Conservation (phyloP, 2,113 vertebrate genomes). For the Mesocricetus auratus region DNA sequence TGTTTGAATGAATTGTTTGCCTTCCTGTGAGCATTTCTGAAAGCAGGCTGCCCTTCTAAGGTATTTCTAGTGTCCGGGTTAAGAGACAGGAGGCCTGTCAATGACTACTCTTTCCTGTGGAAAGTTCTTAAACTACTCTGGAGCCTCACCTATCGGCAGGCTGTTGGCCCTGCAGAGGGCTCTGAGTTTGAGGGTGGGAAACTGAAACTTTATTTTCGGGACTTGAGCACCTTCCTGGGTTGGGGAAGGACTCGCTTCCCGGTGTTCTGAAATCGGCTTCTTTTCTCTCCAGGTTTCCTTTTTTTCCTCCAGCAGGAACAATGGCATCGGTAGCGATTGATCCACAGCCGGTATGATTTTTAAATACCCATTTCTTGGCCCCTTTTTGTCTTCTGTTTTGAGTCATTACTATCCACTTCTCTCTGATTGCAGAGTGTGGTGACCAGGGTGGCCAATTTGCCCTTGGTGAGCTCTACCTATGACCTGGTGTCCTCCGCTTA, state of each 20-base stretch:
- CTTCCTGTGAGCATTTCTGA: neutral
- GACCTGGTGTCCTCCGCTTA: slow-evolving; percentile 89
- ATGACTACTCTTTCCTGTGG: neutral
- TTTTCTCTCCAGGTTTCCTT: slow-evolving; percentile 69
- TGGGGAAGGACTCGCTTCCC: neutral
- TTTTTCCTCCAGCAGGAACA: slow-evolving; percentile 66
- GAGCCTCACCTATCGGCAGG: neutral
- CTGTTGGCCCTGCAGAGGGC: neutral
- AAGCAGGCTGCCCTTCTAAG: neutral
- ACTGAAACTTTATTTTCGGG: neutral
- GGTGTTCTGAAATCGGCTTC: slow-evolving; percentile 48
- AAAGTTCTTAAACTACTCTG: neutral
- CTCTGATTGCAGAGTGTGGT: slow-evolving; percentile 86
- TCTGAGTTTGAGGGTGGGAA: neutral
- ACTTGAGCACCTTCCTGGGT: neutral
- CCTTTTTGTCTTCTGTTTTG: neutral
- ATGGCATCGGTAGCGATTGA: slow-evolving; percentile 84
- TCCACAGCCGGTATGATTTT: slow-evolving; percentile 83
- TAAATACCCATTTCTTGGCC: neutral
- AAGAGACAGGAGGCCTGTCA: neutral
- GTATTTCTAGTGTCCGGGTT: neutral
- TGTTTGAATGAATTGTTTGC: neutral
- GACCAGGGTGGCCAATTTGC: slow-evolving; percentile 88
- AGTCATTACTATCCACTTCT: neutral
- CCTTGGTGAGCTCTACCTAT: slow-evolving; percentile 91